These are phyloP conservation scores for Xylocampa areola DNA, from an alignment of 2,888 invertebrate genomes.

Conservation along the genomic window DNA sequence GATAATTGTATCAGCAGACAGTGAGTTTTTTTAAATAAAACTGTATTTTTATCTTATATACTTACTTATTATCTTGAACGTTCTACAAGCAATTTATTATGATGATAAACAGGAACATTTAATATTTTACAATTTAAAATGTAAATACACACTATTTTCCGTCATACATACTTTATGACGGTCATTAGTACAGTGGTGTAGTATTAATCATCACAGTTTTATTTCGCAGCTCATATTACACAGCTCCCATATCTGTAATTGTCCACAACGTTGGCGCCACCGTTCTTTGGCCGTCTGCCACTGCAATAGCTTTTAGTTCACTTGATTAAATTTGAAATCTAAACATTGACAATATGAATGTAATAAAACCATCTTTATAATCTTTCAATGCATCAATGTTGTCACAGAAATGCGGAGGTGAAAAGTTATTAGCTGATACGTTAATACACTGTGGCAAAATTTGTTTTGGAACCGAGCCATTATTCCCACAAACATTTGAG, in stretches of 20 bases:
- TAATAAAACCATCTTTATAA: slow-evolving; percentile 66
- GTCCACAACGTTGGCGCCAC: slow-evolving; percentile 81
- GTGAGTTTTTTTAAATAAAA: slow-evolving; percentile 25
- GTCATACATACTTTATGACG: slow-evolving; percentile 65
- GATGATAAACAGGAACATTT: slow-evolving; percentile 37
- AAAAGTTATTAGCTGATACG: slow-evolving; percentile 61
- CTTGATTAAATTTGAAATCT: slow-evolving; percentile 77
- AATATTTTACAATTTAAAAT: slow-evolving; percentile 37
- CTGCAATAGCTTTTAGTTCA: slow-evolving; percentile 71
- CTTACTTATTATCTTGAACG: slow-evolving; percentile 16
- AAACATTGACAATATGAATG: slow-evolving; percentile 67
- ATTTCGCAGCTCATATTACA: slow-evolving; percentile 80
- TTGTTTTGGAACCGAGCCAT: slow-evolving; percentile 72
- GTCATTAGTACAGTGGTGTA: slow-evolving; percentile 68
- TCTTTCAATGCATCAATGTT: slow-evolving; percentile 65
- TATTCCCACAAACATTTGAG: slow-evolving; percentile 56
- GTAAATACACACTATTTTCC: slow-evolving; percentile 48
- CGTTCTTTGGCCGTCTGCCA: slow-evolving; percentile 83
- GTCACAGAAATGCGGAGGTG: slow-evolving; percentile 61
- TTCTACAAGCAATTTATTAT: slow-evolving; percentile 33
- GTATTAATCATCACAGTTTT: slow-evolving; percentile 80
- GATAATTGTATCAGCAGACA: slow-evolving; percentile 63
- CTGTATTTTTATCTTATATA: slow-evolving; percentile 19
- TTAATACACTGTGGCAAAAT: slow-evolving; percentile 57
- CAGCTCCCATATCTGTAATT: slow-evolving; percentile 79